Base-by-base conservation (phyloP, 2,888 invertebrate genomes). In the Callimorpha dominula region DNA sequence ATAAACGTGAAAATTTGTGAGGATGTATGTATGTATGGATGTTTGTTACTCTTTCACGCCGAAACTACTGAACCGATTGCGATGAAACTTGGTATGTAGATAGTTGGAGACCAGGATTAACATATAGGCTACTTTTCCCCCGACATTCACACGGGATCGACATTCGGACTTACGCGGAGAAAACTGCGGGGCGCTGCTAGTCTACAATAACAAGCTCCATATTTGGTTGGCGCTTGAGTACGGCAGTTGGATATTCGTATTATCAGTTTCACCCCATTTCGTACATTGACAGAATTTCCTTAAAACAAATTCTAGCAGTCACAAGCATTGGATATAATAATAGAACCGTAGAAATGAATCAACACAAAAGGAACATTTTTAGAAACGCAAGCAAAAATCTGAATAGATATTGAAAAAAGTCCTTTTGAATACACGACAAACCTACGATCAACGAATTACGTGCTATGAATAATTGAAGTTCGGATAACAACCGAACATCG, bases 381-480 rank as follows among this genome's bases (percentile, higher is more conserved):
- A 40, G 57, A 62, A 60, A 40, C 42, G 15, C 4, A 20, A 68
- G 17, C 42, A 43, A 54, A 9, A 54, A 49, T 60, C 12, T 2
- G 60, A 20, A 46, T 12, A 57, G 31, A 54, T 11, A 52, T 31
- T 54, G 20, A 65, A 65, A 31, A 12, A 65, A 49, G 15, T 15
- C 63, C 50, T 71, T 82, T 75, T 78, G 71, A 76, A 77, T 81
- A 50, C 57, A 6, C 52, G 74, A 77, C 68, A 75, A 11, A 43
- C 14, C 5, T 40, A 67, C 57, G 72, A 76, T 81, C 74, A 80
- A 49, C 54, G 70, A 75, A 79, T 81, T 70, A 81, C 43, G 54
- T 74, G 60, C 65, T 65, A 79, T 82, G 74, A 84, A 78, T 82
- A 74, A 84, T 68, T 76, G 65, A 76, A 73, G 68, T 20, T 64